These are phyloP conservation scores for Hesperia comma DNA, from an alignment of 2,888 invertebrate species.

Conservation along the genomic window DNA sequence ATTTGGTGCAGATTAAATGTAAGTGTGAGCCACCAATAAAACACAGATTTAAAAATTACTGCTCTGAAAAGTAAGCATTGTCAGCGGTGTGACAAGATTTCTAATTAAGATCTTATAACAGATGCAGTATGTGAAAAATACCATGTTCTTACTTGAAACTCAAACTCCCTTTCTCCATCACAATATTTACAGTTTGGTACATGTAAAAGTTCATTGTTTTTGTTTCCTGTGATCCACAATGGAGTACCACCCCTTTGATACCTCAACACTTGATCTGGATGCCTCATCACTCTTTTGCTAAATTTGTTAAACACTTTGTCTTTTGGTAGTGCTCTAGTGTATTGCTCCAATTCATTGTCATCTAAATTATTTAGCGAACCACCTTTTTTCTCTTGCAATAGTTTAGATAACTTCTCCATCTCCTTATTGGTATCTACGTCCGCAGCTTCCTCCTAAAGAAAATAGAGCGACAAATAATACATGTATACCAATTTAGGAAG, in stretches of 20 bases:
- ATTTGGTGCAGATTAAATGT: too few relatives aligned
- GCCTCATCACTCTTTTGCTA: constrained; percentile 86
- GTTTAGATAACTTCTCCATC: constrained; percentile 71
- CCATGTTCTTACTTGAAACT: constrained; percentile 87
- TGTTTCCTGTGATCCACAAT: constrained; percentile 91
- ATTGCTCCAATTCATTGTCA: constrained; percentile 88
- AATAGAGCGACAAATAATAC: neutral
- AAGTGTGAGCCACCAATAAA: too few relatives aligned
- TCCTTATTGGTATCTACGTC: constrained; percentile 79
- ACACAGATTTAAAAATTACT: too few relatives aligned
- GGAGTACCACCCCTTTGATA: constrained; percentile 91
- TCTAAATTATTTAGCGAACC: constrained; percentile 86
- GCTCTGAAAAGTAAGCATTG: too few relatives aligned
- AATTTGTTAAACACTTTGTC: constrained; percentile 93
- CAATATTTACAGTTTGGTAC: constrained; percentile 91
- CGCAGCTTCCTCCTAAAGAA: constrained; percentile 59
- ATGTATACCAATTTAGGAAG: too few relatives aligned
- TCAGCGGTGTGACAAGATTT: too few relatives aligned
- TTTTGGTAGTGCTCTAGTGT: constrained; percentile 83
- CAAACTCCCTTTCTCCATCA: constrained; percentile 90
- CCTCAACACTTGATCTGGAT: constrained; percentile 92
- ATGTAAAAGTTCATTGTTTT: constrained; percentile 62
- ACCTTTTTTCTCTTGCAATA: constrained; percentile 83
- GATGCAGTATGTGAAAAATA: neutral
- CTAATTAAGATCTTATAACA: neutral